Evolutionary conservation across 2,888 invertebrate species (phyloP).

Genomic region (Julus scanicus): DNA sequence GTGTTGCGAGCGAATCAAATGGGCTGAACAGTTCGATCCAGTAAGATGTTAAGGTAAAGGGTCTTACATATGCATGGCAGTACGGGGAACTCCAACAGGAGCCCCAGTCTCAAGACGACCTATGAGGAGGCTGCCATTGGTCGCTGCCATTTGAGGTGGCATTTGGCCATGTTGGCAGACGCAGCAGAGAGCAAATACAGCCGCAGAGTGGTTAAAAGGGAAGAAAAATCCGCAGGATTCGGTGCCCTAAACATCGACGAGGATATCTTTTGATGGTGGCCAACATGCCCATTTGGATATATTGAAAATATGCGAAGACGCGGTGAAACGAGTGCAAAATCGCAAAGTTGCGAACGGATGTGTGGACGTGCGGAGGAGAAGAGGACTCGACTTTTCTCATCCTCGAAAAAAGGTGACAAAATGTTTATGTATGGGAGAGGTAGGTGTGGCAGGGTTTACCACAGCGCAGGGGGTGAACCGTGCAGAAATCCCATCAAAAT

Average conservation of each 20-base stretch:
- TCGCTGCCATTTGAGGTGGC: constrained; percentile 31
- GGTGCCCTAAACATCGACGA: not conserved
- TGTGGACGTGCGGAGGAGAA: not conserved
- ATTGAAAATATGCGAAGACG: not conserved
- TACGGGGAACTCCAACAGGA: constrained; percentile 52
- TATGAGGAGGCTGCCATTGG: constrained; percentile 37
- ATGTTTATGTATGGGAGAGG: constrained; percentile 8
- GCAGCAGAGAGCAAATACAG: not conserved
- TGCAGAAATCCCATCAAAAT: constrained; percentile 23
- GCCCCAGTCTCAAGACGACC: constrained; percentile 40
- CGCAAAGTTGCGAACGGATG: not conserved
- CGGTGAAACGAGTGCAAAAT: not conserved
- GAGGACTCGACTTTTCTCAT: not conserved
- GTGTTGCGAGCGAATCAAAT: constrained; percentile 25
- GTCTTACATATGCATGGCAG: constrained; percentile 54
- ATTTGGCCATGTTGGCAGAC: not conserved
- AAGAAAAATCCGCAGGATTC: not conserved
- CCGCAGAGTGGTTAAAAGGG: not conserved
- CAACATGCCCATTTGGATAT: not conserved
- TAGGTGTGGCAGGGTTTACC: constrained; percentile 40
- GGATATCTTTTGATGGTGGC: not conserved
- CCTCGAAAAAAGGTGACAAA: constrained; percentile 1
- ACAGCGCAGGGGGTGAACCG: not conserved
- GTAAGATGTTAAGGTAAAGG: constrained; percentile 52
- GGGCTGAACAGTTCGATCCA: constrained; percentile 37